These are phyloP conservation scores for Gymnobelideus leadbeateri DNA, from an alignment of 2,113 vertebrate species.

Conservation along the genomic window DNA sequence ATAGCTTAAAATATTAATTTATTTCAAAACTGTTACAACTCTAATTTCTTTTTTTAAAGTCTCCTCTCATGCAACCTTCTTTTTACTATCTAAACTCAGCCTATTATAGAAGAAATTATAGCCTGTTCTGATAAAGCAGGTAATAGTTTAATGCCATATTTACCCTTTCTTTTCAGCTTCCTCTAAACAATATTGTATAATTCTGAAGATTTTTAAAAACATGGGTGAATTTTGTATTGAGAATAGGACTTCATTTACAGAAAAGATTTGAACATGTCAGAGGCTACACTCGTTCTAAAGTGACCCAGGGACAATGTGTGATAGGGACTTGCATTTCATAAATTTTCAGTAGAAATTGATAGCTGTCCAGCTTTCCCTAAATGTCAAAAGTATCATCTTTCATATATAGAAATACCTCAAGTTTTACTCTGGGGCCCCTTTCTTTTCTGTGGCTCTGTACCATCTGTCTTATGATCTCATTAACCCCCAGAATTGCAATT, in stretches of 20 bases:
- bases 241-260: not conserved
- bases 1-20: not conserved
- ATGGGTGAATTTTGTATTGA: not conserved
- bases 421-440: not conserved
- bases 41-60: not conserved
- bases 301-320: not conserved
- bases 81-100: not conserved
- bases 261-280: not conserved
- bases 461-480: not conserved
- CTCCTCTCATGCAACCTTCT: not conserved
- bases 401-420: not conserved
- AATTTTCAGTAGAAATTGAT: conserved; percentile 12
- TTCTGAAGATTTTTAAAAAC: not conserved
- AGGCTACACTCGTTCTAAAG: not conserved
- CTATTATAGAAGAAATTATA: not conserved
- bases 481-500: not conserved
- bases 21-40: not conserved
- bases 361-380: not conserved
- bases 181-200: conserved; percentile 14
- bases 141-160: not conserved
- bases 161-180: conserved; percentile 5
- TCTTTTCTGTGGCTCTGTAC: not conserved
- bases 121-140: not conserved
- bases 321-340: not conserved
- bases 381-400: not conserved